phyloP scores from a whole-genome alignment of 2,797 vertebrate genomes.

The Microhierax caerulescens region DNA sequence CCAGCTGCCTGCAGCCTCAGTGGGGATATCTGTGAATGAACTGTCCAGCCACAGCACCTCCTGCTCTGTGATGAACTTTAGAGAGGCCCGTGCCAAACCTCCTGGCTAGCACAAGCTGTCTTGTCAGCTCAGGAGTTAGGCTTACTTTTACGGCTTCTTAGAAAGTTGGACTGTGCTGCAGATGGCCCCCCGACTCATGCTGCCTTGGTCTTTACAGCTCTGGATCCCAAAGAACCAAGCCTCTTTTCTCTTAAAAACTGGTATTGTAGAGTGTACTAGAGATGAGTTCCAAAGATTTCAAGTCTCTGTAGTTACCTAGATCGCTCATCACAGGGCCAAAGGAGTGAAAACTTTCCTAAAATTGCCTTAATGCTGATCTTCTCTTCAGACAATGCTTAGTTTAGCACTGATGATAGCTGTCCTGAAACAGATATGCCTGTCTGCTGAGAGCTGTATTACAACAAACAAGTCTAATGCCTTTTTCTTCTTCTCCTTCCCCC shows the following conservation, averaged over 20 bases:
- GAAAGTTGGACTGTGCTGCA: not conserved
- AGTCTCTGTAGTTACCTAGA: not conserved
- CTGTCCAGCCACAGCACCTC: not conserved
- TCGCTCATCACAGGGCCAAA: not conserved
- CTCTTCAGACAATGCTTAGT: not conserved
- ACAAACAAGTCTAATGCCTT: not conserved
- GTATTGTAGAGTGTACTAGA: not conserved
- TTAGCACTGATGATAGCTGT: not conserved
- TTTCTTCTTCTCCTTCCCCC: not conserved
- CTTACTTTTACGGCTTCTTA: not conserved
- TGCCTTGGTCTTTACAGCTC: not conserved
- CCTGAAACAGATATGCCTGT: not conserved
- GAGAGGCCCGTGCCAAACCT: not conserved
- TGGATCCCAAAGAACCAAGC: not conserved
- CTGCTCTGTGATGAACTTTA: constrained; percentile 13
- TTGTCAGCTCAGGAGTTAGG: not conserved
- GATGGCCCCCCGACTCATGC: not conserved
- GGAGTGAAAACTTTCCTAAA: not conserved
- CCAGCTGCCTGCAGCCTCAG: not conserved
- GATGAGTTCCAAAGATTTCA: not conserved
- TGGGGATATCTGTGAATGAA: not conserved
- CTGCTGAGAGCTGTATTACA: not conserved
- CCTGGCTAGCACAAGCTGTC: not conserved
- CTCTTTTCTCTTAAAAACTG: not conserved
- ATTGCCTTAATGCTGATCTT: not conserved